Conservation (phyloP, 2,797 vertebrate species). For the Smutsia gigantea region DNA sequence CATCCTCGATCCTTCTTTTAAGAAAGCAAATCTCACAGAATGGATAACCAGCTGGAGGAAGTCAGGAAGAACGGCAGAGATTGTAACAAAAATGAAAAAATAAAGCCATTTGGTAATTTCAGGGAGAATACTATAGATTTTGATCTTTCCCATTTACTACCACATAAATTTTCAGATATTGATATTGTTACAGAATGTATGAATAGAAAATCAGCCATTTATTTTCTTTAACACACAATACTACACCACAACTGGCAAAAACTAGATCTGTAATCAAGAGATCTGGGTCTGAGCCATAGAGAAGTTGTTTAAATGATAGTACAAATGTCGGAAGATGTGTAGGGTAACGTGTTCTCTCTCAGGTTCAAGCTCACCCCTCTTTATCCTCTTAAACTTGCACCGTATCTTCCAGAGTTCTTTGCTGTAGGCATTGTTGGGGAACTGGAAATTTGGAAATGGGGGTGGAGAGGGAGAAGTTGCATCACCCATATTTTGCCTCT, state of each 20-base stretch:
- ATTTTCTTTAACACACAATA: not conserved
- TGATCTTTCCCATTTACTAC: not conserved
- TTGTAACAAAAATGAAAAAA: not conserved
- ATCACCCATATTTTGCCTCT: not conserved
- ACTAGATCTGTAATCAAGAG: not conserved
- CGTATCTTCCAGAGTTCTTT: not conserved
- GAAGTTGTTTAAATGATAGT: not conserved
- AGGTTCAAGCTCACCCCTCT: not conserved
- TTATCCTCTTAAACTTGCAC: not conserved
- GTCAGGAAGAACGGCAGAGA: not conserved
- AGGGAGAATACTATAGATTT: not conserved
- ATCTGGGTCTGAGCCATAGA: not conserved
- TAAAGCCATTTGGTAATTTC: not conserved
- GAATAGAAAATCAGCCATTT: not conserved
- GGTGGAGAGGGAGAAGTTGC: not conserved
- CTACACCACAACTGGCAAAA: not conserved
- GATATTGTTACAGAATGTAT: not conserved
- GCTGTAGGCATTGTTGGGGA: not conserved
- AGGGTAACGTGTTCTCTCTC: not conserved
- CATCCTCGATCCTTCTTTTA: slow-evolving; percentile 59
- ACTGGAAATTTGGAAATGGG: not conserved
- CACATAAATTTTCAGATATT: not conserved
- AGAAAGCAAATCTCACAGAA: slow-evolving; percentile 65
- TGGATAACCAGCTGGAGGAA: not conserved
- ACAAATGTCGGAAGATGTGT: not conserved